Evolutionary conservation across 2,797 vertebrate genomes (phyloP), one percentile per base, ranked within the genome.

Genomic region (Microcaecilia unicolor): DNA sequence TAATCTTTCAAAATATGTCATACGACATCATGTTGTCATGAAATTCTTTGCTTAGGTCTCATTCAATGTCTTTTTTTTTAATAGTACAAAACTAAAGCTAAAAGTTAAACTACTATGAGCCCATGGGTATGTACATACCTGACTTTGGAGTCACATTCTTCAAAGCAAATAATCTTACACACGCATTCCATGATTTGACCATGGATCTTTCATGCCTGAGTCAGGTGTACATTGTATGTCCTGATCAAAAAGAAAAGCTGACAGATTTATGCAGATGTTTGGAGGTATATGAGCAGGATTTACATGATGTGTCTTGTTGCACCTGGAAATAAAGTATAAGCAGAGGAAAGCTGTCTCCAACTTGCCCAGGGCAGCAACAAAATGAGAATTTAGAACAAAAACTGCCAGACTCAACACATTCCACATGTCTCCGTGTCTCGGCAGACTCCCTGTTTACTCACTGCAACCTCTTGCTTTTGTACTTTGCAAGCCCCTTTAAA

Each of bases 261-360:
- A 11, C 45, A 37, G n/a, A 24, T 55, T 31, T 25, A 37, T 21
- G 23, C 41, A 53, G 52, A 53, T 38, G 23, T 29, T 6, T n/a
- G 25, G 9, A 10, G 39, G 24, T 24, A 24, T 40, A 16, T 12
- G 51, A 35, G 18, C 25, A 37, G 42, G 55, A 58, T 49, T 38
- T 40, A 46, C 30, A 8, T 37, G 23, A 28, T n/a, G 23, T 51
- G 34, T 41, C 34, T 44, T 32, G n/a, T 51, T 56, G 19, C 50
- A 59, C 34, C 41, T 43, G 27, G 51, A 66, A 59, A 47, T 55
- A 28, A 49, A 31, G 25, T 31, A 24, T 14, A 45, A 59, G 25
- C 17, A 16, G 2, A 19, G 13, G 22, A 12, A 47, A 23, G 14
- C 6, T 6, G 15, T 44, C 28, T 47, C 13, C 11, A 37, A 16